Evolutionary conservation across 1,140 invertebrate genomes (phyloP).

Genomic region (Trichonephila clavipes): DNA sequence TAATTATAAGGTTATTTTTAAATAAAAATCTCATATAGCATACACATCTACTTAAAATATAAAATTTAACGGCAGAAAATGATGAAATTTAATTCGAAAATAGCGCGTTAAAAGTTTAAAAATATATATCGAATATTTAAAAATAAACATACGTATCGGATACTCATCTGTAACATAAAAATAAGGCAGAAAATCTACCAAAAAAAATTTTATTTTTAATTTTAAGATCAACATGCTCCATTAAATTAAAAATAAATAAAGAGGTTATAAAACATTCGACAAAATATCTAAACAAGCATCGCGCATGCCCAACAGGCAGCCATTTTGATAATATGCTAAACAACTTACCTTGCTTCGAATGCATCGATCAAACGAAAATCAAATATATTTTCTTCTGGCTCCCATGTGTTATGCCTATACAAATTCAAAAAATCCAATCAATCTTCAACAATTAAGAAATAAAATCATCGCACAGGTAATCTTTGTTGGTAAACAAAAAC

Average conservation of each 20-base stretch:
- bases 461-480: background rate
- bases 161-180: background rate
- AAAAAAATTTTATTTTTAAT: too few relatives aligned
- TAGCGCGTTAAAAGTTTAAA: background rate
- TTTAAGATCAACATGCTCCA: too few relatives aligned
- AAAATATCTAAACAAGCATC: slow-evolving; percentile 29
- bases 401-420: slow-evolving; percentile 95
- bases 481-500: slow-evolving; percentile 34
- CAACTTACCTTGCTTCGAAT: slow-evolving; percentile 87
- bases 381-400: slow-evolving; percentile 97
- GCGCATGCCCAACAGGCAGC: slow-evolving; percentile 56
- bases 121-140: background rate
- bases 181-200: too few relatives aligned
- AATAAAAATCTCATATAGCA: too few relatives aligned
- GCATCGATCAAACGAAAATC: slow-evolving; percentile 93
- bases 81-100: background rate
- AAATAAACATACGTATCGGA: background rate
- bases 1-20: too few relatives aligned
- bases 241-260: background rate
- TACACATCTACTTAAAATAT: background rate
- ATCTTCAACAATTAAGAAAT: background rate
- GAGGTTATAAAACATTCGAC: background rate
- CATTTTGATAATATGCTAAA: slow-evolving; percentile 57
- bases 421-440: slow-evolving; percentile 46
- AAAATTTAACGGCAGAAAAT: background rate